Conservation (phyloP, 2,888 invertebrate genomes). For the Hetaerina titia region DNA sequence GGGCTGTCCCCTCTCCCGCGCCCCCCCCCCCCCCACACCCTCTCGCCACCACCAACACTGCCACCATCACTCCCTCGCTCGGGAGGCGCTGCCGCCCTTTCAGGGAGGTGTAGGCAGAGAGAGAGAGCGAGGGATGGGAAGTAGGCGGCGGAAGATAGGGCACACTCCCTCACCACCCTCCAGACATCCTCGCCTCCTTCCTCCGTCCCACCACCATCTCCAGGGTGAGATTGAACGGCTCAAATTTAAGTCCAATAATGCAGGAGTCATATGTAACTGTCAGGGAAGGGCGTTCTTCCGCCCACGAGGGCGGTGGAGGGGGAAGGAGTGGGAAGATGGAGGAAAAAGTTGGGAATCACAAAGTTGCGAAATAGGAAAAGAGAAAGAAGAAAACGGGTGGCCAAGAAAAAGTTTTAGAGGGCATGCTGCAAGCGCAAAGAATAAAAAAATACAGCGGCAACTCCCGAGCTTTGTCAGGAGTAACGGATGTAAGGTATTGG, state of each 20-base stretch:
- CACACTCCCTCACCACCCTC: neutral
- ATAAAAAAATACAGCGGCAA: neutral
- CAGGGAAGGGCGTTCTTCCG: constrained; percentile 20
- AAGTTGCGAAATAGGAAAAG: neutral
- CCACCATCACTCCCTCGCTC: neutral
- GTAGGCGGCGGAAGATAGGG: neutral
- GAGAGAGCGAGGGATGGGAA: neutral
- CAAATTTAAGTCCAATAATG: constrained; percentile 67
- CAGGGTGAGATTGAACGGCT: constrained; percentile 58
- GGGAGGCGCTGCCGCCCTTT: neutral
- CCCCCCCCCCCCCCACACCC: neutral
- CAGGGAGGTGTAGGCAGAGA: neutral
- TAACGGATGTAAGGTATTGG: neutral
- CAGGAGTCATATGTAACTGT: constrained; percentile 66
- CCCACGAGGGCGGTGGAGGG: neutral
- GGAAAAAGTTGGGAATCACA: constrained; percentile 26
- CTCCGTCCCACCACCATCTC: neutral
- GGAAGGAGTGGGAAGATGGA: neutral
- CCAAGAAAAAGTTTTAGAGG: neutral
- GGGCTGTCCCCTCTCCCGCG: neutral
- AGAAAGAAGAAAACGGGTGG: neutral
- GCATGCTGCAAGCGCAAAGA: neutral
- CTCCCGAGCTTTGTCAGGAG: neutral
- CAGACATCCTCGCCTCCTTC: no score
- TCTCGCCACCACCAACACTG: neutral